Evolutionary conservation across 2,888 invertebrate genomes (phyloP), one percentile per base, ranked within the genome.

Genomic region (Amiota communis): DNA sequence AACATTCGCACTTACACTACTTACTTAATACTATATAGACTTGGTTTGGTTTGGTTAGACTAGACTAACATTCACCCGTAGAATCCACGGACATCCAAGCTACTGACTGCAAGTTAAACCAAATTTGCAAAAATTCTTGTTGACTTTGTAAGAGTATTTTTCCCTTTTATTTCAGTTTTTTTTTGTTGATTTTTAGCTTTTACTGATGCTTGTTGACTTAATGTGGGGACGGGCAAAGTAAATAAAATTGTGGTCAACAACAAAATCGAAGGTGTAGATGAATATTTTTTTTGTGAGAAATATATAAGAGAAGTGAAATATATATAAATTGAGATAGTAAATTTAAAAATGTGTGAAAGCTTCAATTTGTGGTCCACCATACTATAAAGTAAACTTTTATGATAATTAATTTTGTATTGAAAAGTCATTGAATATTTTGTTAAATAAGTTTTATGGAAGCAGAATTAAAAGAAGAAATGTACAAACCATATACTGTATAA

Each of bases 121-220:
- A 79, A 84, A 83, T 79, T 36, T 76, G 81, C 67, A 73, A 36
- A 36, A 78, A 80, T 79, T 84, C 76, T 71, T 79, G 83, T 80
- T 84, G 75, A 81, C 83, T 82, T 81, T 23, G 23, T 23, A 2
- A 74, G 75, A 36, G 36, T 36, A 36, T 6, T 36, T 36, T 36
- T 36, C 6, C 6, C 6, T 73, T 67, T 1, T 23, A 23, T 23
- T 72, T 74, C 75, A 51, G 70, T 59, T 46, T 13, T 64, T 59
- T 51, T 20, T 12, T 0, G 12, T 23, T 67, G 57, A 64, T 67
- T 48, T 49, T 20, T 56, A 57, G 70, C 65, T 46, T 63, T 63
- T 63, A n/a, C 36, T 23, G 17, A 65, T 63, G 71, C 71, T 75
- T 75, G 75, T 80, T 78, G 76, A 71, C 76, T 73, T 75, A 76